These are phyloP conservation scores for Caenorhabditis virilis DNA, from an alignment of 2,888 invertebrate genomes.

Conservation along the genomic window DNA sequence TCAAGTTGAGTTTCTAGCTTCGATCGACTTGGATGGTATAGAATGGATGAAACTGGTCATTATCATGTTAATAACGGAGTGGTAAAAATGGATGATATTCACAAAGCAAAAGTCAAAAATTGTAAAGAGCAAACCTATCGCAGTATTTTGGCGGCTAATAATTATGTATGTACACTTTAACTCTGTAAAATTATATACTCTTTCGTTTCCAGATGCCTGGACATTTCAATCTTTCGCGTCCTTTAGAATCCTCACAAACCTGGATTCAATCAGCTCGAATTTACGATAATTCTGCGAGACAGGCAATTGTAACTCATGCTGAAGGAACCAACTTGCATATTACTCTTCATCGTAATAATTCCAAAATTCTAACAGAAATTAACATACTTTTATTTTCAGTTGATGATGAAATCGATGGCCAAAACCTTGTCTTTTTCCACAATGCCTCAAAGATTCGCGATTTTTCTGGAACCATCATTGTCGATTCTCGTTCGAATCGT, in stretches of 20 bases:
- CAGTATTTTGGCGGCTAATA: slow-evolving; percentile 60
- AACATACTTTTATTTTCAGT: slow-evolving; percentile 24
- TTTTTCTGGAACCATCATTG: slow-evolving; percentile 61
- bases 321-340: slow-evolving; percentile 65
- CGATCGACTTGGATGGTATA: slow-evolving; percentile 67
- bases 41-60: slow-evolving; percentile 49
- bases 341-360: slow-evolving; percentile 45
- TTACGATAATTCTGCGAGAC: slow-evolving; percentile 54
- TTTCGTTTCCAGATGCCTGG: slow-evolving; percentile 40
- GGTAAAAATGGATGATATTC: slow-evolving; percentile 63
- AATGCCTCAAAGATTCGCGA: slow-evolving; percentile 61
- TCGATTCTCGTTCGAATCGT: slow-evolving; percentile 51
- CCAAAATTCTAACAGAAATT: too few species aligned
- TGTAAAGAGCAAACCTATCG: slow-evolving; percentile 64
- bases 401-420: slow-evolving; percentile 39
- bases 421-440: slow-evolving; percentile 62
- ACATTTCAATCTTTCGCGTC: slow-evolving; percentile 53
- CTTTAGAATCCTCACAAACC: slow-evolving; percentile 51
- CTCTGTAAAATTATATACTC: background rate
- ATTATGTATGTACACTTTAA: slow-evolving; percentile 47
- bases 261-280: slow-evolving; percentile 65
- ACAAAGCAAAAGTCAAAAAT: slow-evolving; percentile 62
- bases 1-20: slow-evolving; percentile 52
- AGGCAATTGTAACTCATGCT: slow-evolving; percentile 60
- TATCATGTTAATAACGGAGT: slow-evolving; percentile 63